Evolutionary conservation across 2,113 vertebrate genomes (phyloP), one percentile per base, ranked within the genome.

Genomic region (Myodes glareolus): DNA sequence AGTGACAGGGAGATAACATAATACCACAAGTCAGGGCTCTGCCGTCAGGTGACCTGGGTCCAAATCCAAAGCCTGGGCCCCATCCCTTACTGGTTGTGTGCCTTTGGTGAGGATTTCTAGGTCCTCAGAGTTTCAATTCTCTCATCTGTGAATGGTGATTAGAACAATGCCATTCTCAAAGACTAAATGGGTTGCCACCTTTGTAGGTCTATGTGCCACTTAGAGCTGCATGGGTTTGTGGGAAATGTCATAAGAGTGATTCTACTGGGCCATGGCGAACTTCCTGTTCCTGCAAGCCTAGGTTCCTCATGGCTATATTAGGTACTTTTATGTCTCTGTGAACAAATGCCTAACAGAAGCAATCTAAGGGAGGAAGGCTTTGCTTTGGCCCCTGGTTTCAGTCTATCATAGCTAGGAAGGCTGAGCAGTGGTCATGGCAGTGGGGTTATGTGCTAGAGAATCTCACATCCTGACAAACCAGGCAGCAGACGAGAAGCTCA

Each of bases 171-270:
- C 33, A 21, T 39, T 45, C 7, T 70, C 33, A 0, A 2, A 39
- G 65, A 50, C 4, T 19, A 0, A 10, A 29, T 23, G 47, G 13
- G 31, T 45, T 16, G 3, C 3, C 19, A 19, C 7, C 0, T 65
- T 6, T 23, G 6, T 14, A 25, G 13, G 13, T 3, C 0, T 3
- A 0, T 0, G 47, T 8, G 58, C 0, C 1, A 0, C 45, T 29
- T 17, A 58, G 16, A 88, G 3, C 33, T 14, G 84, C 29, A 33
- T 1, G 8, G 36, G 65, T 7, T 0, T 5, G 63, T 3, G 7
- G 27, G 13, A 50, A 52, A 13, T 5, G 0, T 11, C 8, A 0
- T 2, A 0, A 4, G 0, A 67, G 11, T 29, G 14, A 63, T 39
- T 39, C 5, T 4, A 10, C 27, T 3, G 58, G 73, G 21, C 68